phyloP scores from a whole-genome alignment of 2,888 invertebrate species.

The Harpalus rufipes region DNA sequence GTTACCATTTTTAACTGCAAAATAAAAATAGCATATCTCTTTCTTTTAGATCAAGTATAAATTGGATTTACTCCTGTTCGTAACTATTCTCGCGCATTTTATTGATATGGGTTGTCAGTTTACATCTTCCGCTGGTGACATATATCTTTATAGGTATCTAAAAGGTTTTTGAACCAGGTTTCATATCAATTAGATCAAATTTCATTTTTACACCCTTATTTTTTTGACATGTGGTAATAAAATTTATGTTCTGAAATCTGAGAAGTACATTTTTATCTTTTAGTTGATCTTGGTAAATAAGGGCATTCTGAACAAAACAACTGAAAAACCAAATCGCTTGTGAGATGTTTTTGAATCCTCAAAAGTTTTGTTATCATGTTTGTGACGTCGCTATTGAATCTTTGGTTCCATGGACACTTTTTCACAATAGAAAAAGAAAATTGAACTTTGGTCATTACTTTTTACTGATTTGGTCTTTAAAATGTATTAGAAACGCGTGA shows the following conservation, averaged over 20 bases:
- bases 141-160: background rate
- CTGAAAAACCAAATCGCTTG: background rate
- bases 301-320: background rate
- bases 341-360: constrained; percentile 3
- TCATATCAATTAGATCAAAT: background rate
- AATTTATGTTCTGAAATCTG: background rate
- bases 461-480: background rate
- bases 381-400: background rate
- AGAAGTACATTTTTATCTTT: background rate
- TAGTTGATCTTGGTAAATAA: background rate
- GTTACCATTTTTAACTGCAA: background rate
- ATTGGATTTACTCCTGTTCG: background rate
- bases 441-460: background rate
- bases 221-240: background rate
- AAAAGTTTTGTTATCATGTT: constrained; percentile 2
- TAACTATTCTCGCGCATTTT: background rate
- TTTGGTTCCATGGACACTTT: background rate
- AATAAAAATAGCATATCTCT: background rate
- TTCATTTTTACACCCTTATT: background rate
- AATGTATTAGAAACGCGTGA: background rate
- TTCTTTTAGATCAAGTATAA: background rate
- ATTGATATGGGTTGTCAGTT: background rate
- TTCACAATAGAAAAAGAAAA: background rate
- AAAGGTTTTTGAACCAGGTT: background rate
- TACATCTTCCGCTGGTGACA: background rate